phyloP scores from a whole-genome alignment of 2,888 invertebrate species.

The Apodemia duryi region DNA sequence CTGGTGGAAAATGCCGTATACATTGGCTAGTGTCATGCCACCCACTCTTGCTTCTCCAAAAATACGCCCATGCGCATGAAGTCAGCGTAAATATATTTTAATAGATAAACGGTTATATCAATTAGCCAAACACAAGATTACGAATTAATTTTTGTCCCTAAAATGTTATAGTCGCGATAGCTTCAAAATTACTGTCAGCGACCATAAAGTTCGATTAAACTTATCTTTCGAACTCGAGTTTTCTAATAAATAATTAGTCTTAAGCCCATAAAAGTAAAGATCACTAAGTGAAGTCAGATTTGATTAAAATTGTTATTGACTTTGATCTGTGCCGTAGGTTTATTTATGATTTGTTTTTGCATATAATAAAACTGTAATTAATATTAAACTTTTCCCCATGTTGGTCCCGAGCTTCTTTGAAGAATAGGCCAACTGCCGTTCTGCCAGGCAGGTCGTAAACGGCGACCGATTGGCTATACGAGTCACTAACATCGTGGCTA shows the following conservation, averaged over 20 bases:
- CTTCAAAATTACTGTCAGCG: background rate
- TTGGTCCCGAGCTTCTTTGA: too few relatives aligned
- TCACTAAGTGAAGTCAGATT: background rate
- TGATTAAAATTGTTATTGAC: background rate
- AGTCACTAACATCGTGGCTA: too few relatives aligned
- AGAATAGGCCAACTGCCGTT: too few relatives aligned
- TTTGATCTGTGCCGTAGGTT: background rate
- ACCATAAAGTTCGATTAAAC: background rate
- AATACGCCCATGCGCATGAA: too few relatives aligned
- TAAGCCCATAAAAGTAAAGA: background rate
- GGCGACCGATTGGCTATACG: too few relatives aligned
- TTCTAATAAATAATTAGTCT: conserved; percentile 2
- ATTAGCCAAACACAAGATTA: background rate
- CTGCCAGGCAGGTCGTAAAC: too few relatives aligned
- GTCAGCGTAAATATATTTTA: too few relatives aligned
- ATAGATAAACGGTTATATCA: background rate
- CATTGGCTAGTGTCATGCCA: too few relatives aligned
- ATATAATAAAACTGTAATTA: too few relatives aligned
- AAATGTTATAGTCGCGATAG: background rate
- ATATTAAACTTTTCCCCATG: too few relatives aligned
- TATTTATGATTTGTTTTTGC: background rate
- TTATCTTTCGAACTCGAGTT: background rate
- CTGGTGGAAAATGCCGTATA: too few relatives aligned
- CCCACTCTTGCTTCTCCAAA: too few relatives aligned
- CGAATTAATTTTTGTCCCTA: background rate